Base-by-base conservation (phyloP, 2,113 vertebrate genomes). In the Apteryx owenii region DNA sequence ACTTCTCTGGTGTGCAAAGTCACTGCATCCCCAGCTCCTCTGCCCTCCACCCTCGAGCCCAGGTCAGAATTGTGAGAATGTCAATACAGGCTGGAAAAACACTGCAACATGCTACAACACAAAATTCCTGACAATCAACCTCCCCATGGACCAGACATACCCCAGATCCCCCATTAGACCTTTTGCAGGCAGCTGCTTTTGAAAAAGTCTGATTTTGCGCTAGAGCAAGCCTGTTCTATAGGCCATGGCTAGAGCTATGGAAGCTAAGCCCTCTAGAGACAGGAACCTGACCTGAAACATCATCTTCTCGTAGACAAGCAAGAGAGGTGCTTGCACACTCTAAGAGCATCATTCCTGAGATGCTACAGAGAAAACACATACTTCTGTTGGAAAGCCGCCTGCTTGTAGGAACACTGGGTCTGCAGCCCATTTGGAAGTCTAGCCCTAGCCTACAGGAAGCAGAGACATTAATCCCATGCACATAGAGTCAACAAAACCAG, bases 61-160 rank as follows among this genome's bases (percentile, higher is more conserved):
- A 38, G 36, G 44, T 46, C 66, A 58, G 42, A 19, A 6, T 46
- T 12, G 38, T 0, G 2, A 23, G 38, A n/a, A 7, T 2, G 23
- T 20, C 33, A 86, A 50, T 29, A 20, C 25, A 66, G 72, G 5
- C 58, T 53, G 19, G 48, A n/a, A 61, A 56, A 58, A 29, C 12
- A 22, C 54, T 19, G n/a, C 12, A 26, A 18, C 10, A 12, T 9
- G 33, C 65, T 48, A 60, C 58, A 36, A 25, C 9, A 56, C 38
- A 25, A 17, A 33, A 25, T 26, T 58, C 40, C 23, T 8, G 65
- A 33, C 26, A 17, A 19, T 5, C 25, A 5, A 23, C 20, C 11
- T 28, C 11, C 28, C 1, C 25, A 3, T 31, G 36, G 31, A 53
- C 25, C 46, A 51, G 69, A 31, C 51, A 26, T 12, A 71, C 9